Percentiles rank a stretch among this genome's conserved stretches.
These are phyloP conservation scores for Thamnophis elegans DNA, from an alignment of 2,797 vertebrate species.

Conservation along the genomic window DNA sequence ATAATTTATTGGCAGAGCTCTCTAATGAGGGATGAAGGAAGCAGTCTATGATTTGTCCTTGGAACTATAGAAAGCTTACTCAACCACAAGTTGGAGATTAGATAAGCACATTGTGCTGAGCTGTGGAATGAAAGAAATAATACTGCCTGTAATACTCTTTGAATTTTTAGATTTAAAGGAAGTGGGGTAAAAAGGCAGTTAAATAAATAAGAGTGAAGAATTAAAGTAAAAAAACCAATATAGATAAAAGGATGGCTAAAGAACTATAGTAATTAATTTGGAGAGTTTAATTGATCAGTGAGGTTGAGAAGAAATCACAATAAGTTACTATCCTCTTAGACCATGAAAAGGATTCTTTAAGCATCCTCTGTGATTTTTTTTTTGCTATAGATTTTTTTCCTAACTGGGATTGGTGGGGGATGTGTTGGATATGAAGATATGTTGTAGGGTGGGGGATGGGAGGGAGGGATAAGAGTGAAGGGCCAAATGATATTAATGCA, in stretches of 20 bases:
- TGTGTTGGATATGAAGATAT: neutral
- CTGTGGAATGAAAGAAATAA: neutral
- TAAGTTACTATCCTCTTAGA: neutral
- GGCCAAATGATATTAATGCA: neutral
- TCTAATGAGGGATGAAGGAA: neutral
- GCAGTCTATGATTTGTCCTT: neutral
- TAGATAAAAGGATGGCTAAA: neutral
- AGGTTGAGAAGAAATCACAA: neutral
- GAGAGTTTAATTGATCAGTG: neutral
- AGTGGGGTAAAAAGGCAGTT: neutral
- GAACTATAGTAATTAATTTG: neutral
- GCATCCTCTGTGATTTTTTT: neutral
- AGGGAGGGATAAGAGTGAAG: neutral
- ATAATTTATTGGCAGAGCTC: neutral
- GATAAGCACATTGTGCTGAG: neutral
- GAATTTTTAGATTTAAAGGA: neutral
- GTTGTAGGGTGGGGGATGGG: neutral
- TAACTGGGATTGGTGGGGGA: neutral
- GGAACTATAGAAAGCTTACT: neutral
- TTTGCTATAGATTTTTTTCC: neutral
- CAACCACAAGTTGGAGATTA: neutral
- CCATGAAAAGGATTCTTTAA: neutral
- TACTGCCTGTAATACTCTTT: neutral
- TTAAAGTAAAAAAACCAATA: neutral
- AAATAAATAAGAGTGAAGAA: neutral